Evolutionary conservation across 2,113 vertebrate species (phyloP).

Genomic region (Osmerus mordax): DNA sequence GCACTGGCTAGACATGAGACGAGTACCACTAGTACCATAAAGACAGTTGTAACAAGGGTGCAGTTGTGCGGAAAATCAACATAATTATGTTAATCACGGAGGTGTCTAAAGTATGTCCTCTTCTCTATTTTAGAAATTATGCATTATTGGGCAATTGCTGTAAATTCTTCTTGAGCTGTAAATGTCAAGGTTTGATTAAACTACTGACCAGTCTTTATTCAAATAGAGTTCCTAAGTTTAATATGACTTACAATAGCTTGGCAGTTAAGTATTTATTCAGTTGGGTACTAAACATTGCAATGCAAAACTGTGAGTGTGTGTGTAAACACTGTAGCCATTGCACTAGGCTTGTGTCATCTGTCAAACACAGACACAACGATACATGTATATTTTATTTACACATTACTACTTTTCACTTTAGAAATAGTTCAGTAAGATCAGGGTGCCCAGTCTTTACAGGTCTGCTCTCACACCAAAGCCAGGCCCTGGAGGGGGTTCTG

Average conservation of each 20-base stretch:
- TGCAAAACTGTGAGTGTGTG: no score
- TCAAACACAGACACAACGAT: slow-evolving; percentile 42
- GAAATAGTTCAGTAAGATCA: slow-evolving; percentile 31
- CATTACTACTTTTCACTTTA: slow-evolving; percentile 41
- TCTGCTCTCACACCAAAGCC: slow-evolving; percentile 90
- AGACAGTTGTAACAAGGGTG: slow-evolving; percentile 22
- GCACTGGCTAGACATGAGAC: slow-evolving; percentile 59
- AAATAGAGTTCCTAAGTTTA: no score
- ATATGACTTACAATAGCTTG: no score
- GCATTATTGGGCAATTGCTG: no score
- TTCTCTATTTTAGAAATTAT: no score
- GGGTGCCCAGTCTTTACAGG: slow-evolving; percentile 69
- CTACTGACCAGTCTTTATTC: no score
- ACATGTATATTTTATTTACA: slow-evolving; percentile 71
- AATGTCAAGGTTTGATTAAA: no score
- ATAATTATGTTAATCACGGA: slow-evolving; percentile 16
- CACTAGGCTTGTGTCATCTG: neutral
- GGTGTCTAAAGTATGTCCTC: slow-evolving; percentile 35
- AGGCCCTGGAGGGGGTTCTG: slow-evolving; percentile 88
- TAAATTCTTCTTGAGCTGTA: no score
- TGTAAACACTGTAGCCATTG: no score
- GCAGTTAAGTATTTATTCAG: no score
- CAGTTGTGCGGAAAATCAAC: slow-evolving; percentile 4
- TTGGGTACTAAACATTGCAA: no score
- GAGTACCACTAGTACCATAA: slow-evolving; percentile 40